phyloP scores from a whole-genome alignment of 2,113 vertebrate species.

The Lepisosteus osseus region DNA sequence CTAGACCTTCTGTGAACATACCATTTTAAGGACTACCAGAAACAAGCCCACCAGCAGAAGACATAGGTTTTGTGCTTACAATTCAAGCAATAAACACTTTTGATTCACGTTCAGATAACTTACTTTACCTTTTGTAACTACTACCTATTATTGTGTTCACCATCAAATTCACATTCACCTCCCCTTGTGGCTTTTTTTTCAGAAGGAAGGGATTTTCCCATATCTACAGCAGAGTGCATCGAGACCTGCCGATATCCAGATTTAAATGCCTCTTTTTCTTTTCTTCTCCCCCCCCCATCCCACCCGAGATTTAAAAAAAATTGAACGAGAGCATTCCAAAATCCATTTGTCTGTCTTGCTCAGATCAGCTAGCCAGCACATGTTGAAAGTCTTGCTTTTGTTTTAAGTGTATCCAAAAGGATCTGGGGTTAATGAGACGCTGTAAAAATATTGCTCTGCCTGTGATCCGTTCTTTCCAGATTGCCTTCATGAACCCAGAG shows the following conservation, averaged over 20 bases:
- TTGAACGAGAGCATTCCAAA: too few relatives aligned
- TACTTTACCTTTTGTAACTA: too few relatives aligned
- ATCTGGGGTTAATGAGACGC: conserved; percentile 56
- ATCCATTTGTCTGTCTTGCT: neutral
- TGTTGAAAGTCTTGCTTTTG: conserved; percentile 59
- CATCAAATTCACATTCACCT: too few relatives aligned
- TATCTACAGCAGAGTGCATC: conserved; percentile 19
- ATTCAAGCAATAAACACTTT: too few relatives aligned
- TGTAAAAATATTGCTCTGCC: conserved; percentile 28
- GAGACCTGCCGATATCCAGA: conserved; percentile 27
- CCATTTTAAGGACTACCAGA: too few relatives aligned
- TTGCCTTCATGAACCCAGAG: conserved; percentile 43
- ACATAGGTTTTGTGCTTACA: too few relatives aligned
- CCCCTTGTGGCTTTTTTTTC: neutral
- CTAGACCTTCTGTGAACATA: too few relatives aligned
- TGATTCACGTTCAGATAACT: too few relatives aligned
- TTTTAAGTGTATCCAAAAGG: conserved; percentile 63
- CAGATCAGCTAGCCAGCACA: conserved; percentile 55
- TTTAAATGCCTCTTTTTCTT: conserved; percentile 14
- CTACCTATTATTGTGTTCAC: too few relatives aligned
- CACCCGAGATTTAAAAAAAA: neutral
- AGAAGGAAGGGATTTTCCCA: conserved; percentile 34
- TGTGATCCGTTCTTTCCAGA: conserved; percentile 38
- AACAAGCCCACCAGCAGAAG: neutral
- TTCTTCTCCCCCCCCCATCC: conserved; percentile 5